Evolutionary conservation across 2,888 invertebrate genomes (phyloP).

Genomic region (Hydrotaea diabolus): DNA sequence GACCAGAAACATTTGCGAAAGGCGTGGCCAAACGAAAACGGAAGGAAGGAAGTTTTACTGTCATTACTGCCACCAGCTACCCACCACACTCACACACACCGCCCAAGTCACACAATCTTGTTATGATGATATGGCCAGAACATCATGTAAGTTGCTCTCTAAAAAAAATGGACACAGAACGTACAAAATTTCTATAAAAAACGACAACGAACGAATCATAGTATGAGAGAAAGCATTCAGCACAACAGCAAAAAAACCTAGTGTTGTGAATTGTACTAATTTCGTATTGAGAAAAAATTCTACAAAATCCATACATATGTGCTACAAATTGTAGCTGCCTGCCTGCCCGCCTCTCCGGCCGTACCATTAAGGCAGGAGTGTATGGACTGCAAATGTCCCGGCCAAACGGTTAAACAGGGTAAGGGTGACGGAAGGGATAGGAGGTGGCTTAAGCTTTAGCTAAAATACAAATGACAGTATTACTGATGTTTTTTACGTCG

Average conservation of each 20-base stretch:
- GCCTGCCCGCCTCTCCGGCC: too few relatives aligned
- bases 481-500: constrained; percentile 32
- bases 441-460: constrained; percentile 51
- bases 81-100: background rate
- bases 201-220: background rate
- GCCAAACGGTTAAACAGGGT: too few relatives aligned
- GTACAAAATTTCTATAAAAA: too few relatives aligned
- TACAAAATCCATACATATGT: constrained; percentile 57
- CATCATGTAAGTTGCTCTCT: constrained; percentile 59
- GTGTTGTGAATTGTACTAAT: constrained; percentile 62
- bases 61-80: background rate
- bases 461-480: constrained; percentile 66
- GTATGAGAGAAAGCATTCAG: background rate
- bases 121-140: constrained; percentile 59
- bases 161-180: constrained; percentile 7
- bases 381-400: background rate
- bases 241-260: constrained; percentile 25
- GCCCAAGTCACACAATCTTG: constrained; percentile 51
- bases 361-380: background rate
- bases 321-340: constrained; percentile 61
- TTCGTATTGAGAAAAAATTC: constrained; percentile 67
- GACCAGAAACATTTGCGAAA: background rate
- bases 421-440: background rate
- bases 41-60: constrained; percentile 27
- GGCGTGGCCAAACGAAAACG: constrained; percentile 21